Base-by-base conservation (phyloP, 2,113 vertebrate genomes). In the Clupea harengus region DNA sequence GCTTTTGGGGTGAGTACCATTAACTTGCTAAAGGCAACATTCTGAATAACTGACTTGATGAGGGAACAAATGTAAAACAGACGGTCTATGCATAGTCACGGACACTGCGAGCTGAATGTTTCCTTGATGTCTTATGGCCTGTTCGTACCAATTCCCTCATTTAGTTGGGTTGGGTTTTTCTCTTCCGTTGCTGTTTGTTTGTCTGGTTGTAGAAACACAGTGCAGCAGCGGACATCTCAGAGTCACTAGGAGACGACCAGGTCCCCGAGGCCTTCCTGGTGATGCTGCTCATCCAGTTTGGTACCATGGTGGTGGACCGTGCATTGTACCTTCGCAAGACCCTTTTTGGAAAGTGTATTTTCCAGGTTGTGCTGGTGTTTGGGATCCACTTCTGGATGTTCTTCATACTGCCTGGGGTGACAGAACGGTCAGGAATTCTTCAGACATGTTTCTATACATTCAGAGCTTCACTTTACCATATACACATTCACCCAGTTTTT, bases 341-440 rank as follows among this genome's bases (percentile, higher is more conserved):
- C 32, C 88, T 94, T 88, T 84, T 95, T 18, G 95, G 95, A 44
- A 97, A 96, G 89, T 94, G 94, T 67, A 90, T 95, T 45, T 95
- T 96, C 88, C 94, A 95, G 91, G 94, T 95, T 28, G 89, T 94
- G 28, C 92, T 95, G 18, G 94, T 96, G 80, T 95, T 96, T 13
- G 94, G 95, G 78, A 94, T 95, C 81, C 95, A 95, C 92, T 95
- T 96, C 91, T 95, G 95, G 96, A 95, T 96, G 94, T 95, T 96
- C 90, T 96, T 96, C 90, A 94, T 96, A 84, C 93, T 95, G 25
- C 95, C 95, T 0, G 93, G 95, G 1, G 94, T 95, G 89, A 95
- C 96, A 2, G 94, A 95, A 87, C 95, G 95, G 95, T 96, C 84
- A 88, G 45, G 9, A 39, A 78, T 78, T 13, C 28, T 78, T 39